Conservation (phyloP, 1,140 invertebrate genomes). For the Drosophila tani region DNA sequence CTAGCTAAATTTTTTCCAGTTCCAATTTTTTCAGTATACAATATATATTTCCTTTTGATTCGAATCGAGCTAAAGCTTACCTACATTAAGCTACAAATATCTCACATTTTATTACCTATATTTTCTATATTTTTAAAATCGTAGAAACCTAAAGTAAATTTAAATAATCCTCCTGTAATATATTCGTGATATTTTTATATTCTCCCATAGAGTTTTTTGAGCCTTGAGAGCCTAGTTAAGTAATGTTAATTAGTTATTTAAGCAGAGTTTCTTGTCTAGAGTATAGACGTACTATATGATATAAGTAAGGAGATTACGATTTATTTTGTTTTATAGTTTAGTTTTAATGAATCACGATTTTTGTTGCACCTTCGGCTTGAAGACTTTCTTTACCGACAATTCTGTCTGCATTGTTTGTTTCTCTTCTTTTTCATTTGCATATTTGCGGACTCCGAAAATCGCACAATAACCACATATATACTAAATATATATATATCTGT, state of each 20-base stretch:
- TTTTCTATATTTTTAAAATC: constrained; percentile 17
- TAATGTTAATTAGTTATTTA: constrained; percentile 46
- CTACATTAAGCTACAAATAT: constrained; percentile 18
- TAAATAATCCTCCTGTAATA: constrained; percentile 30
- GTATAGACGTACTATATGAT: constrained; percentile 21
- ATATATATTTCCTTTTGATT: constrained; percentile 39
- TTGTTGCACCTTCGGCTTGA: constrained; percentile 47
- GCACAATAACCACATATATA: constrained; percentile 50
- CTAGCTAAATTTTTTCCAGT: constrained; percentile 67
- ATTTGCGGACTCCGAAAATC: constrained; percentile 53
- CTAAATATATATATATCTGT: constrained; percentile 40
- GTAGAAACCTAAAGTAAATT: constrained; percentile 35
- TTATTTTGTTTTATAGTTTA: constrained; percentile 34
- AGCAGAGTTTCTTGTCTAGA: constrained; percentile 41
- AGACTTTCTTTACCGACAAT: constrained; percentile 43
- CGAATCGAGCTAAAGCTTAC: constrained; percentile 48
- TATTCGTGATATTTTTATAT: constrained; percentile 39
- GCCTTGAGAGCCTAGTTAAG: constrained; percentile 48
- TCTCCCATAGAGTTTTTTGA: constrained; percentile 29
- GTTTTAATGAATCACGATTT: constrained; percentile 37
- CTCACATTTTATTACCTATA: constrained; percentile 8
- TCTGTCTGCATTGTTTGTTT: constrained; percentile 51
- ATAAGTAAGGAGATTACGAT: constrained; percentile 36
- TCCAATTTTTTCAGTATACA: constrained; percentile 35
- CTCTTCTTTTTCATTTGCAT: constrained; percentile 67